A percentile compares a stretch with the other conserved stretches of the same genome.
Evolutionary conservation across 2,113 vertebrate genomes (phyloP).

Genomic region (Isichthys henryi): DNA sequence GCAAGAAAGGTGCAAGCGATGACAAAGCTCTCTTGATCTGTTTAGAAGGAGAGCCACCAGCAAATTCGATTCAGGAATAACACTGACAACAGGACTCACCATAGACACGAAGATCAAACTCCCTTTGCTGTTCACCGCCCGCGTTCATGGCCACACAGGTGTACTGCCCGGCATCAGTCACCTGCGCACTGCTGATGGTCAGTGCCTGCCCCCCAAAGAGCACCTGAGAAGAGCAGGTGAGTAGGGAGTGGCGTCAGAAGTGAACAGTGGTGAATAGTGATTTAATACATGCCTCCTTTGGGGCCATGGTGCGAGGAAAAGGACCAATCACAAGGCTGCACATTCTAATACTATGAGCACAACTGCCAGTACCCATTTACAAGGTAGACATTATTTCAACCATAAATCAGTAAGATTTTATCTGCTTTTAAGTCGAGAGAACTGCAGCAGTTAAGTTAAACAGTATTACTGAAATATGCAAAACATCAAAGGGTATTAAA

Average conservation of each 20-base stretch:
- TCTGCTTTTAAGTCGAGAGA: background rate
- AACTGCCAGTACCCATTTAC: background rate
- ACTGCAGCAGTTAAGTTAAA: background rate
- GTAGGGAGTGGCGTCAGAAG: background rate
- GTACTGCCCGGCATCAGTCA: constrained; percentile 78
- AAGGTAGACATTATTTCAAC: background rate
- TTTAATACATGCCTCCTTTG: background rate
- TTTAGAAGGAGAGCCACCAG: background rate
- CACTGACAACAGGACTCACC: constrained; percentile 61
- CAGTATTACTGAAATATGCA: background rate
- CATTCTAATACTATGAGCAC: background rate
- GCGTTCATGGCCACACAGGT: constrained; percentile 90
- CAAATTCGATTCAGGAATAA: background rate
- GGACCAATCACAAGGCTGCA: background rate
- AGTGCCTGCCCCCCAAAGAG: constrained; percentile 76
- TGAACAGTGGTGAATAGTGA: background rate
- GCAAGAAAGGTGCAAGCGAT: background rate
- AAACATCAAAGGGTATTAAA: background rate
- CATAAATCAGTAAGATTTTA: background rate
- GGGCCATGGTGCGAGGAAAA: background rate
- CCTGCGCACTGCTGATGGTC: constrained; percentile 70
- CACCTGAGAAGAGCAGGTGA: constrained; percentile 57
- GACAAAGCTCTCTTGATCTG: background rate
- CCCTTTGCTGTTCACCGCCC: constrained; percentile 81
- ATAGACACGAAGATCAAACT: constrained; percentile 74